These are phyloP conservation scores for Solenodon paradoxus DNA, from an alignment of 2,113 vertebrate genomes.

Conservation along the genomic window DNA sequence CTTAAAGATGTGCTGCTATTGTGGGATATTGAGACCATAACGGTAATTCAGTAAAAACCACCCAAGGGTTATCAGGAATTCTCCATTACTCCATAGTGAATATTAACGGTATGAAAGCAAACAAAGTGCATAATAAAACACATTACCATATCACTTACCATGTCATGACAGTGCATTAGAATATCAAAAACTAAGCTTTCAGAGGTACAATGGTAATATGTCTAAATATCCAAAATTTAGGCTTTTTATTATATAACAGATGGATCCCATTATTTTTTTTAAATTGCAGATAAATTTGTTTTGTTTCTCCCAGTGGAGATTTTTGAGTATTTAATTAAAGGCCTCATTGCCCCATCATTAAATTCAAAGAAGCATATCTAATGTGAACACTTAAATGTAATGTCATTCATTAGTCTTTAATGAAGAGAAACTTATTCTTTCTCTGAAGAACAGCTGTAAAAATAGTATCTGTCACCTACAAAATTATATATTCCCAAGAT, in stretches of 20 bases:
- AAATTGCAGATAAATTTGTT: slow-evolving; percentile 84
- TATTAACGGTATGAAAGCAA: background rate
- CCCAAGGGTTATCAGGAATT: background rate
- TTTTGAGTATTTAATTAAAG: slow-evolving; percentile 90
- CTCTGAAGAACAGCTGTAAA: slow-evolving; percentile 86
- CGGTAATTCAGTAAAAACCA: background rate
- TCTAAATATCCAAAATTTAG: slow-evolving; percentile 45
- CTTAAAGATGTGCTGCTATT: background rate
- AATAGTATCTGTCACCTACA: slow-evolving; percentile 85
- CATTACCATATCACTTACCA: background rate
- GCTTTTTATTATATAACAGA: slow-evolving; percentile 73
- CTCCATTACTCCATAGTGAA: background rate
- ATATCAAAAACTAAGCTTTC: background rate
- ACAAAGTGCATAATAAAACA: background rate
- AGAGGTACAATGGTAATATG: background rate
- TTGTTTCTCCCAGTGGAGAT: slow-evolving; percentile 87
- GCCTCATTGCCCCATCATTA: slow-evolving; percentile 90
- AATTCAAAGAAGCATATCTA: slow-evolving; percentile 91
- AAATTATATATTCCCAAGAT: slow-evolving; percentile 79
- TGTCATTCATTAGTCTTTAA: slow-evolving; percentile 91
- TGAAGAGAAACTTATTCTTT: slow-evolving; percentile 87
- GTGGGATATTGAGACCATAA: background rate
- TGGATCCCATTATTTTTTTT: slow-evolving; percentile 74
- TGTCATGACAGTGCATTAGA: background rate
- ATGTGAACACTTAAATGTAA: slow-evolving; percentile 88